Base-by-base conservation (phyloP, 2,888 invertebrate species). In the Orthosia gracilis region DNA sequence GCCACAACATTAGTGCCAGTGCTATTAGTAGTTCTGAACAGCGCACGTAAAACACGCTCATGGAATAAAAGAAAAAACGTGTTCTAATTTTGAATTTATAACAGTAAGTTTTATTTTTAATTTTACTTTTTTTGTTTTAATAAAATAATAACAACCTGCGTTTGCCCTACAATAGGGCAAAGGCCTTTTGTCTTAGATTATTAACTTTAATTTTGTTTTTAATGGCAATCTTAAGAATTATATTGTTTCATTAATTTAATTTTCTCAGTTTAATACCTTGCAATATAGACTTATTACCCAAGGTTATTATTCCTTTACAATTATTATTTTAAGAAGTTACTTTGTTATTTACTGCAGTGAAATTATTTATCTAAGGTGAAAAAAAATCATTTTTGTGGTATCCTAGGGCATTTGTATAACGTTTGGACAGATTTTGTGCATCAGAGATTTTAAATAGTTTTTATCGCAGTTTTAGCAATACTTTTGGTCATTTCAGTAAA, bases 11-110 rank as follows among this genome's bases (percentile, higher is more conserved):
- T 64, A 40, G 26, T 69, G 70, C n/a, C 84, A 80, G 84, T 80
- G 59, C 61, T 71, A 71, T 82, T 72, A 70, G 59, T 57, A 50
- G 59, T 62, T 80, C 23, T 71, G 45, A 58, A 59, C 70, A 26
- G 50, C 21, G 73, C 73, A 69, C 70, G 80, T 65, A 50, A 55
- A n/a, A 69, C 31, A 26, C 31, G 69, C 63, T 55, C 61, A 84
- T 80, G 84, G 65, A 71, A 68, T 74, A 74, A 71, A 74, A 67
- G 17, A 73, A 13, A n/a, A n/a, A 79, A 69, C 59, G 84, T 73
- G 70, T 55, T 75, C 21, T 3, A 26, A 45, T 54, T 63, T 58
- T 11, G n/a, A 70, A 47, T 31, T 52, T 15, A 31, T n/a, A 52
- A 26, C 52, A 52, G 83, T 80, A 82, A 79, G 79, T 80, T 55